These are phyloP conservation scores for Achatina immaculata DNA, from an alignment of 1,140 invertebrate species.

Conservation along the genomic window DNA sequence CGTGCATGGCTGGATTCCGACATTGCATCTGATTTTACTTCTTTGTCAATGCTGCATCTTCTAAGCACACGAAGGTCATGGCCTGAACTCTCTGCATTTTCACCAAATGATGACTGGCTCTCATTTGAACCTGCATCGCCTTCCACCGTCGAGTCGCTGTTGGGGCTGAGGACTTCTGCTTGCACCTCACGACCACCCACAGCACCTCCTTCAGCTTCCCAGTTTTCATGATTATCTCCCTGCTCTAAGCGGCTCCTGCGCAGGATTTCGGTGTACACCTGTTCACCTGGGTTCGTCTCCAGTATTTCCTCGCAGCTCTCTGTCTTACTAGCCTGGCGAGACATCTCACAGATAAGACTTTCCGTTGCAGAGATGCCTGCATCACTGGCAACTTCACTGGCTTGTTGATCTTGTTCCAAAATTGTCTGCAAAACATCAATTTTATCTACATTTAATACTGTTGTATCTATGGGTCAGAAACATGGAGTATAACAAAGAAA, in stretches of 20 bases:
- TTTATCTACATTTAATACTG: not conserved
- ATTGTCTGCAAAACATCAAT: not conserved
- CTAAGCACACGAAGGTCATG: not conserved
- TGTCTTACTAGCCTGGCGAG: slow-evolving; percentile 63
- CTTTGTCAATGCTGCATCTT: not conserved
- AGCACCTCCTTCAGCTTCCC: not conserved
- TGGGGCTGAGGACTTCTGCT: not conserved
- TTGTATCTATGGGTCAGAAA: too few relatives aligned
- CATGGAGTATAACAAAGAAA: too few relatives aligned
- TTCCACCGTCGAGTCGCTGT: slow-evolving; percentile 20
- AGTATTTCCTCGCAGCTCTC: slow-evolving; percentile 58
- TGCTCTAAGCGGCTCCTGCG: not conserved
- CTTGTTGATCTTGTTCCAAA: slow-evolving; percentile 33
- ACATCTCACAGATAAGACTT: slow-evolving; percentile 62
- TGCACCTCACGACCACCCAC: slow-evolving; percentile 19
- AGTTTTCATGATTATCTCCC: not conserved
- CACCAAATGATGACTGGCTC: not conserved
- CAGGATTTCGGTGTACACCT: slow-evolving; percentile 49
- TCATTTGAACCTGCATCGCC: slow-evolving; percentile 1
- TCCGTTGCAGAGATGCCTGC: slow-evolving; percentile 58
- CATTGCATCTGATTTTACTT: not conserved
- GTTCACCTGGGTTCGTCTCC: slow-evolving; percentile 42
- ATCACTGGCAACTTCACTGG: slow-evolving; percentile 53
- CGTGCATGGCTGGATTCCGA: not conserved
- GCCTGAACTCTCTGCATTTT: not conserved